Evolutionary conservation across 2,888 invertebrate genomes (phyloP).

Genomic region (Aphelenchoides bicaudatus): DNA sequence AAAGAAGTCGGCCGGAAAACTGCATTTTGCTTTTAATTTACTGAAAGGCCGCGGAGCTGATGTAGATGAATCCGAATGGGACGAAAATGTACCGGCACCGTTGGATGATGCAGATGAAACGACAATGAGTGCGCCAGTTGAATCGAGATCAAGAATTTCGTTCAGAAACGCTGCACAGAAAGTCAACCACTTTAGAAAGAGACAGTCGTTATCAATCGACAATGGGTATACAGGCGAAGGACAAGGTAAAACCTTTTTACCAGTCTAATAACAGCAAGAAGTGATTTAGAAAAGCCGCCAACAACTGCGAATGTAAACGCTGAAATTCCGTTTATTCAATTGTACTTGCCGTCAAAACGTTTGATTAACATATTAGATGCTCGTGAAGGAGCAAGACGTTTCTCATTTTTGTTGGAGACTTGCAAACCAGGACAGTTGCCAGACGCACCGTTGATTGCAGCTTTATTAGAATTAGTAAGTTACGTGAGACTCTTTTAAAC

Average conservation of each 20-base stretch:
- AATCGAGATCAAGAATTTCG: slow-evolving; percentile 27
- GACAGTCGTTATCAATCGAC: slow-evolving; percentile 32
- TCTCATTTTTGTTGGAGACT: slow-evolving; percentile 87
- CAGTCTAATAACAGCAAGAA: too few relatives aligned
- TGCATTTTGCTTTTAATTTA: slow-evolving; percentile 61
- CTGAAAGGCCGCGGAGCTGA: slow-evolving; percentile 45
- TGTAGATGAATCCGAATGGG: slow-evolving; percentile 38
- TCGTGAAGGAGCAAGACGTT: slow-evolving; percentile 64
- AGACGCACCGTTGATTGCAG: slow-evolving; percentile 89
- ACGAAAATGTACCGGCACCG: slow-evolving; percentile 27
- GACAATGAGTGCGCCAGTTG: neutral
- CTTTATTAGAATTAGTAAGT: slow-evolving; percentile 83
- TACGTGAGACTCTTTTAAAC: neutral
- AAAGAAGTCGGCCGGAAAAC: slow-evolving; percentile 63
- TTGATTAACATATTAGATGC: slow-evolving; percentile 31
- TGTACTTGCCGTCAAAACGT: slow-evolving; percentile 26
- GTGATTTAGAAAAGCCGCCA: slow-evolving; percentile 8
- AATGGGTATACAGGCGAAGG: slow-evolving; percentile 12
- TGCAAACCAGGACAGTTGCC: slow-evolving; percentile 93
- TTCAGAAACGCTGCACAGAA: slow-evolving; percentile 32
- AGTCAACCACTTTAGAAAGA: slow-evolving; percentile 27
- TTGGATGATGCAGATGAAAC: slow-evolving; percentile 18
- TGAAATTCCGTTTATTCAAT: slow-evolving; percentile 20
- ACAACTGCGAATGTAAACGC: neutral
- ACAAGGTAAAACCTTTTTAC: too few relatives aligned